These are phyloP conservation scores for Dione juno DNA, from an alignment of 2,888 invertebrate species.

Conservation along the genomic window DNA sequence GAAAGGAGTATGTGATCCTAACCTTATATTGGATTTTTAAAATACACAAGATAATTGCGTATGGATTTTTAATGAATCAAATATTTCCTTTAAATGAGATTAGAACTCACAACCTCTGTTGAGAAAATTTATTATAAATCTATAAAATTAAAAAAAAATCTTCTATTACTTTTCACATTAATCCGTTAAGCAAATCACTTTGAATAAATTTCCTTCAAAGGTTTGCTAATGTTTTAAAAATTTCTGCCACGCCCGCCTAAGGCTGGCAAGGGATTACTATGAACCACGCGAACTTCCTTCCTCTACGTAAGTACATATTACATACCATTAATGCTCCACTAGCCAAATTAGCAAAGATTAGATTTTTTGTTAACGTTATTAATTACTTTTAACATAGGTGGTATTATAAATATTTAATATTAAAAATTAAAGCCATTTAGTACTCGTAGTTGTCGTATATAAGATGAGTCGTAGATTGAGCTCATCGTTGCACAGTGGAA, in stretches of 20 bases:
- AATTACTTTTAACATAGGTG: no score
- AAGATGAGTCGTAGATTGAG: no score
- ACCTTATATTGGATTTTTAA: no score
- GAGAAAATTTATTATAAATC: background rate
- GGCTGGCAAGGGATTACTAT: conserved; percentile 13
- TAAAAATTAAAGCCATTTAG: no score
- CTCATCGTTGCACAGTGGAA: no score
- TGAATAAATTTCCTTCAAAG: conserved; percentile 22
- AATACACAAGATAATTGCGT: no score
- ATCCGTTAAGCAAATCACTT: background rate
- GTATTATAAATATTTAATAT: no score
- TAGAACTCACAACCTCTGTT: background rate
- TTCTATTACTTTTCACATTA: background rate
- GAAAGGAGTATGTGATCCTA: no score
- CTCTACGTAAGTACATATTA: background rate
- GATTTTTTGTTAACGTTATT: no score
- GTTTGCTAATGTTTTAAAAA: conserved; percentile 26
- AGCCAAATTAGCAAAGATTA: background rate
- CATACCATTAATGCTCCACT: background rate
- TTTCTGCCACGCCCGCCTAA: conserved; percentile 6
- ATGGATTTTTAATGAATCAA: no score
- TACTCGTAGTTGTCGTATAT: no score
- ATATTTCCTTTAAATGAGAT: background rate
- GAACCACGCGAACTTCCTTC: conserved; percentile 24
- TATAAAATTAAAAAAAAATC: background rate